Base-by-base conservation (phyloP, 1,140 invertebrate genomes). In the Lucilia cuprina region DNA sequence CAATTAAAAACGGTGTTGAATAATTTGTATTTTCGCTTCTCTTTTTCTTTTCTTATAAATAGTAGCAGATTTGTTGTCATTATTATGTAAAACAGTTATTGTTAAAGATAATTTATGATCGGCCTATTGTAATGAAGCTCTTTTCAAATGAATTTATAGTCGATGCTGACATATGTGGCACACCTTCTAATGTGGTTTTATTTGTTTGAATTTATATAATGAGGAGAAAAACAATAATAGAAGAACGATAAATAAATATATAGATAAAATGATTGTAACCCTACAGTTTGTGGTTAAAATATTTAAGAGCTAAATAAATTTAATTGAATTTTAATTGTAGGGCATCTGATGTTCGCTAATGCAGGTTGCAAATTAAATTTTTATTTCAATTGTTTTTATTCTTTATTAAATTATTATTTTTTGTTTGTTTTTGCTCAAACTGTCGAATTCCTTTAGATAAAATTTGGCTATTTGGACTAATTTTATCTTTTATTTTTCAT, bases 61-160 rank as follows among this genome's bases (percentile, higher is more conserved):
- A 30, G 77, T 80, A 80, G 77, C 77, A 3, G n/a, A 10, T 49
- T 49, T 80, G 47, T 80, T 80, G 77, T 80, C 77, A 80, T 80
- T 80, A 80, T 80, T 80, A 50, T 80, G 47, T 80, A 80, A 80
- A 80, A 49, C 3, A 25, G 77, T 49, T 80, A 80, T 80, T 80
- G 47, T 80, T 80, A 80, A 21, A 80, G 77, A 80, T 80, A 80
- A 80, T 80, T 80, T 80, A 80, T 80, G 77, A 13, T 25, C 41
- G 13, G 77, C 77, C 77, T 80, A 50, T 80, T 80, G 41, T 80
- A 70, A 21, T 19, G 65, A 70, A 70, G 21, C 65, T 80, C n/a
- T 12, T 80, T 78, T 80, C 5, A 80, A 49, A 80, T 78, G n/a
- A 34, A 34, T 78, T 35, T 19, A 78, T 35, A 74, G 7, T 3